phyloP scores from a whole-genome alignment of 2,888 invertebrate genomes.

The Boloria selene region DNA sequence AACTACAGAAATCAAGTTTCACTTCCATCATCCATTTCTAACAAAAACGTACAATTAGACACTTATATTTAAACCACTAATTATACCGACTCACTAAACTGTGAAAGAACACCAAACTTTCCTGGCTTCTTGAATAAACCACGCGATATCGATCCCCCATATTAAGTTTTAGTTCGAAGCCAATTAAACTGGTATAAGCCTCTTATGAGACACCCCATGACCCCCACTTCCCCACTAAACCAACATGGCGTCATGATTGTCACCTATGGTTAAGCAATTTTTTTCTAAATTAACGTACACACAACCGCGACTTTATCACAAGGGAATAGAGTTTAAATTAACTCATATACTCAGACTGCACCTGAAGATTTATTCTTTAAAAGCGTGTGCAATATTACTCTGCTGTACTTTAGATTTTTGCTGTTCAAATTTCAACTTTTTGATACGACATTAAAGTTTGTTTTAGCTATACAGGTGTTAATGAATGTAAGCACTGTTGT shows the following conservation, averaged over 20 bases:
- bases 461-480: constrained; percentile 39
- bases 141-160: constrained; percentile 60
- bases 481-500: constrained; percentile 64
- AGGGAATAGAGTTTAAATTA: constrained; percentile 44
- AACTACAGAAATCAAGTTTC: constrained; percentile 1
- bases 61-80: constrained; percentile 40
- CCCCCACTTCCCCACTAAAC: constrained; percentile 67
- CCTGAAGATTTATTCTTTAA: constrained; percentile 73
- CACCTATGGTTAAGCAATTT: constrained; percentile 66
- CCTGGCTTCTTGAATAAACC: constrained; percentile 61
- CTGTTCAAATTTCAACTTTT: constrained; percentile 45
- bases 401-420: constrained; percentile 49
- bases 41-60: constrained; percentile 14
- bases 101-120: constrained; percentile 47
- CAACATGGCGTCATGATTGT: constrained; percentile 80
- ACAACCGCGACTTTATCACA: constrained; percentile 44
- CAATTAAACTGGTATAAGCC: constrained; percentile 78
- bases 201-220: constrained; percentile 73
- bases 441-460: constrained; percentile 31
- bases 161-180: constrained; percentile 68
- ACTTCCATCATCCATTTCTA: neutral
- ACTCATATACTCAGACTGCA: constrained; percentile 46
- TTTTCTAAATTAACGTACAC: constrained; percentile 35
- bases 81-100: constrained; percentile 39
- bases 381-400: constrained; percentile 69